These are phyloP conservation scores for Dolichallabes microphthalmus DNA, from an alignment of 2,113 vertebrate genomes.

Conservation along the genomic window DNA sequence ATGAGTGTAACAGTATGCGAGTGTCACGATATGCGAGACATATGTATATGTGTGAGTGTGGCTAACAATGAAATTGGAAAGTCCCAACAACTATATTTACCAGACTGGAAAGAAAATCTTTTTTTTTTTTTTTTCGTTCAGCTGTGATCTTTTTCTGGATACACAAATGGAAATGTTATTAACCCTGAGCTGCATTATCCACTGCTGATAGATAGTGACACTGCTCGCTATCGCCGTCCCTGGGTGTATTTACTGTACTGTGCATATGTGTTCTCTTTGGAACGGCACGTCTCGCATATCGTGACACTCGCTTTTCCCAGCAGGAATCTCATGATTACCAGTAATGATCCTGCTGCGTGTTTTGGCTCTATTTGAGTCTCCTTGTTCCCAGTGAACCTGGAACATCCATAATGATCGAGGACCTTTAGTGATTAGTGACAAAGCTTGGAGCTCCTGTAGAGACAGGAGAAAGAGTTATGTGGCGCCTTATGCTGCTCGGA, in stretches of 20 bases:
- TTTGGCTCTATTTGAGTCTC: neutral
- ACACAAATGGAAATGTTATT: neutral
- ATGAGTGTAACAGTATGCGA: neutral
- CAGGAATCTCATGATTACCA: neutral
- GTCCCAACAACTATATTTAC: constrained; percentile 21
- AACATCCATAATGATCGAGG: neutral
- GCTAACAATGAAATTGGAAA: neutral
- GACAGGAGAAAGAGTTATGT: neutral
- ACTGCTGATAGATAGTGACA: neutral
- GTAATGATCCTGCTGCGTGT: constrained; percentile 5
- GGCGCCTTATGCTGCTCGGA: neutral
- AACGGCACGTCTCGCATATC: neutral
- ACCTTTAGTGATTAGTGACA: neutral
- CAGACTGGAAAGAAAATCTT: neutral
- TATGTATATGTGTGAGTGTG: neutral
- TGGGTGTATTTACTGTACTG: neutral
- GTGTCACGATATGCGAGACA: too few relatives aligned
- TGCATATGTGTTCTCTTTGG: too few relatives aligned
- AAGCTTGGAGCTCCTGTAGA: neutral
- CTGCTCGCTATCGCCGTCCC: neutral
- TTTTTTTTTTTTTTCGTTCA: neutral
- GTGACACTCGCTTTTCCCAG: neutral
- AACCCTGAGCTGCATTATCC: neutral
- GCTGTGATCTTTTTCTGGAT: neutral
- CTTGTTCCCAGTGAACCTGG: neutral